Evolutionary conservation across 2,797 vertebrate species (phyloP).

Genomic region (Fundulus diaphanus): DNA sequence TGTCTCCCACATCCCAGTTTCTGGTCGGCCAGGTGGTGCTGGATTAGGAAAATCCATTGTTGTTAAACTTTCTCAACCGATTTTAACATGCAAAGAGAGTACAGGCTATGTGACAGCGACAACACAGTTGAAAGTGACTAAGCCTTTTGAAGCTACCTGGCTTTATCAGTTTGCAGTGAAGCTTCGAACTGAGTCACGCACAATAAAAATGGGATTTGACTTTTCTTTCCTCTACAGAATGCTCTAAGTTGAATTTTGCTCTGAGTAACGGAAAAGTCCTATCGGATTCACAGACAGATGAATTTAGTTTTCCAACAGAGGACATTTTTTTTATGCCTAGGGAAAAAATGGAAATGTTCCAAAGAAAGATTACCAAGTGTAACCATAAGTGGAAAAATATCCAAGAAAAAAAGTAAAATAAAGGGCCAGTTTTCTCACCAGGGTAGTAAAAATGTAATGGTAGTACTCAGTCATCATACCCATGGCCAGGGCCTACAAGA

Average conservation of each 20-base stretch:
- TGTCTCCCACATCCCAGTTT: constrained; percentile 45
- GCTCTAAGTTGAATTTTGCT: constrained; percentile 42
- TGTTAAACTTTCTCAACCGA: constrained; percentile 31
- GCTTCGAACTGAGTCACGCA: constrained; percentile 31
- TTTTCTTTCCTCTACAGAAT: constrained; percentile 23
- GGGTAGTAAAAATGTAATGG: constrained; percentile 97
- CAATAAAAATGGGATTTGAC: constrained; percentile 35
- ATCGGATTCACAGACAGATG: constrained; percentile 28
- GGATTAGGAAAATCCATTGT: constrained; percentile 30
- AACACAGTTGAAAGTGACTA: constrained; percentile 12
- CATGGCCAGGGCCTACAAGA: constrained; percentile 93
- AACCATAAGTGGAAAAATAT: constrained; percentile 17
- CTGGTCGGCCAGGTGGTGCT: constrained; percentile 20
- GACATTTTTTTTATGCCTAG: constrained; percentile 11
- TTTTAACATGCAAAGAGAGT: constrained; percentile 30
- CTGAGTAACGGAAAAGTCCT: constrained; percentile 32
- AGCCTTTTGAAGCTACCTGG: constrained; percentile 26
- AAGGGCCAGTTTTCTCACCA: constrained; percentile 85
- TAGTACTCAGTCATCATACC: constrained; percentile 99
- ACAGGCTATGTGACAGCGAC: constrained; percentile 13
- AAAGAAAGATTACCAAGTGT: constrained; percentile 18
- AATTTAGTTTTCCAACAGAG: constrained; percentile 26
- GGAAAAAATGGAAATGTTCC: constrained; percentile 9
- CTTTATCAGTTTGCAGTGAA: constrained; percentile 17
- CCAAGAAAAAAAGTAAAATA: constrained; percentile 17